Conservation (phyloP, 2,113 vertebrate genomes). For the Sitta europaea region DNA sequence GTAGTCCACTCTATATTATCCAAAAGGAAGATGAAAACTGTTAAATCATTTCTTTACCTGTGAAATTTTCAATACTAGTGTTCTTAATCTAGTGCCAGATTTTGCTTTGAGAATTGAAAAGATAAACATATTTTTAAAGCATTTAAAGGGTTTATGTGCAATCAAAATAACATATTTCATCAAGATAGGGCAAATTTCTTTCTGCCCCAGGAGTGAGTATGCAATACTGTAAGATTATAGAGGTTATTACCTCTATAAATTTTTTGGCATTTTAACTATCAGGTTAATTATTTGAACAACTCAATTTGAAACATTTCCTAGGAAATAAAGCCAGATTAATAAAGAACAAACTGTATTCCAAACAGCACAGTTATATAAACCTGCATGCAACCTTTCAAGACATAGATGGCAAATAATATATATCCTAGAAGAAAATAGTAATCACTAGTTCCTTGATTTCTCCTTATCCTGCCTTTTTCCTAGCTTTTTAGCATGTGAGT, state of each 20-base stretch:
- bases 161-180: neutral
- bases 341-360: neutral
- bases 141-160: neutral
- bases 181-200: neutral
- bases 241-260: neutral
- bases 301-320: neutral
- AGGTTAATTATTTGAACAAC: neutral
- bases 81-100: neutral
- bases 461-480: neutral
- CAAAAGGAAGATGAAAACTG: neutral
- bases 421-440: neutral
- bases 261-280: neutral
- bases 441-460: neutral
- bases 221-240: neutral
- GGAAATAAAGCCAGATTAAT: neutral
- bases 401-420: neutral
- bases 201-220: accelerated
- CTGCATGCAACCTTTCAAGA: neutral
- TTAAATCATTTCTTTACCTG: neutral
- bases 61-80: neutral
- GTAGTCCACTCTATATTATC: neutral
- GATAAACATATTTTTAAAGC: neutral
- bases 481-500: neutral
- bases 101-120: neutral
- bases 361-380: neutral